Conservation (phyloP, 2,113 vertebrate genomes). For the Excalfactoria chinensis region DNA sequence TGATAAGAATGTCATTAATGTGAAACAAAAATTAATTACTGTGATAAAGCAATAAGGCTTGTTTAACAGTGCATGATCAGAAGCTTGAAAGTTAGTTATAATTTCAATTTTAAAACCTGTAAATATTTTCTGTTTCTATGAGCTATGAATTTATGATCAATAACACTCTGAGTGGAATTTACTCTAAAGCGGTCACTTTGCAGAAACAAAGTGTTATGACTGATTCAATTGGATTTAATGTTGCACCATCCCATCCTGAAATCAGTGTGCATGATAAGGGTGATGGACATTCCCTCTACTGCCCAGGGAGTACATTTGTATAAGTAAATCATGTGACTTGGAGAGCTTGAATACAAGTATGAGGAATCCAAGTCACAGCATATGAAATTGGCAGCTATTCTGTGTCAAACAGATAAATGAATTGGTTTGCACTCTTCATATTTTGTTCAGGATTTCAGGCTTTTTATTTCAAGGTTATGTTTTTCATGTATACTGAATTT, state of each 20-base stretch:
- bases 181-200: not conserved
- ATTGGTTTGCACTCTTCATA: not conserved
- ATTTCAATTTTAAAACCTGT: constrained; percentile 8
- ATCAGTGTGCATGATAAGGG: not conserved
- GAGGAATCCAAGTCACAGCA: not conserved
- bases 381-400: not conserved
- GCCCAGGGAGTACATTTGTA: not conserved
- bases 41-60: constrained; percentile 42
- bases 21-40: constrained; percentile 61
- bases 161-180: not conserved
- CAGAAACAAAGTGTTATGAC: not conserved
- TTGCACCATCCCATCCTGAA: not conserved
- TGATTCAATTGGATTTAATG: not conserved
- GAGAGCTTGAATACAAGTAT: not conserved
- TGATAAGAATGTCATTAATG: constrained; percentile 57
- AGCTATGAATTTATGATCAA: not conserved
- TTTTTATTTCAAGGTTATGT: not conserved
- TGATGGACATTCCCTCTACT: not conserved
- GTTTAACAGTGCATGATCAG: constrained; percentile 20
- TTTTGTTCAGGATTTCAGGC: not conserved
- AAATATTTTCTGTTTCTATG: not conserved
- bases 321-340: not conserved
- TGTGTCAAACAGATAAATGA: not conserved
- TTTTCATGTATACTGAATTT: not conserved
- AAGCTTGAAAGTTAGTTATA: constrained; percentile 15